Base-by-base conservation (phyloP, 1,140 invertebrate species). In the Diabrotica undecimpunctata region DNA sequence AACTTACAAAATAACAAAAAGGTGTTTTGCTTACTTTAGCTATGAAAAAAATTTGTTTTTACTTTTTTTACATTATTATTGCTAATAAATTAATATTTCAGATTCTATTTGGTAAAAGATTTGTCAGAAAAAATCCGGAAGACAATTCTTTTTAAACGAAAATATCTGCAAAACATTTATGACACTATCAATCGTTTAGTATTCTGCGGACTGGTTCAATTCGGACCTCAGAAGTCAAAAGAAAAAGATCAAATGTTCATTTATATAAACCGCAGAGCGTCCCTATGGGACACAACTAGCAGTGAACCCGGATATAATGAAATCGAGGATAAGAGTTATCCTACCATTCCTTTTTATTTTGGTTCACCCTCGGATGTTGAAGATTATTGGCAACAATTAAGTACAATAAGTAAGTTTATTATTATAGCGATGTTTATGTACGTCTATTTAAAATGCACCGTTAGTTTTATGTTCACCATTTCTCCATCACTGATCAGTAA, bases 161-260 rank as follows among this genome's bases (percentile, higher is more conserved):
- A 84, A 66, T 90, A 90, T 67, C 84, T 93, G 11, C 87, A 83
- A 67, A 80, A 80, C 10, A 81, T 90, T 35, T 79, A 85, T 59
- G 85, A 87, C 51, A 79, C 84, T 0, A 71, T 88, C 25, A 79
- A 78, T 0, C 73, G 81, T 9, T 74, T 93, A 0, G 85, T 84
- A 65, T 87, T 85, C 64, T 84, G 90, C 72, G 91, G 91, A 0
- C 72, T 94, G 5, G 66, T 91, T 11, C 88, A 92, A 70, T 86
- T 90, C 71, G 90, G 90, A 0, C 84, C 85, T 0, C 85, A 87
- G 53, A 80, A 81, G 52, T 71, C 85, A 10, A 86, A 87, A 69
- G 87, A 90, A 57, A 91, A 91, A 67, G 90, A 93, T 73, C 84
- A 87, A 78, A 80, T 84, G 35, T 91, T 87, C 76, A 79, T 92